A percentile compares a stretch with the other conserved stretches of the same genome.
Evolutionary conservation across 2,113 vertebrate species (phyloP).

Genomic region (Xerus inauris): DNA sequence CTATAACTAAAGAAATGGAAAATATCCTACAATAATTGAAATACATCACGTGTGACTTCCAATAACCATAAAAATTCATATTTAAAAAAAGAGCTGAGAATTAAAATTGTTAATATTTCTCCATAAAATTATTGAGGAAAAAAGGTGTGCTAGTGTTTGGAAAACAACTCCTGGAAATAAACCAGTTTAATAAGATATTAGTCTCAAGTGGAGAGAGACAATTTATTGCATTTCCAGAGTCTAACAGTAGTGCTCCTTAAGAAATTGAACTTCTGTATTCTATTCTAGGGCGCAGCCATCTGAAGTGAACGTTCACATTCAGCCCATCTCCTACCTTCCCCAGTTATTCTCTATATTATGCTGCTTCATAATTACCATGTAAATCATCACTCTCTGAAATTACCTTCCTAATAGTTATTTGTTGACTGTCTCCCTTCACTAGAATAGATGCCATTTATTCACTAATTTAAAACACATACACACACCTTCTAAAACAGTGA

Average conservation of each 20-base stretch:
- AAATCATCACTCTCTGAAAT: neutral
- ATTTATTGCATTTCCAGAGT: neutral
- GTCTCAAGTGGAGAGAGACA: neutral
- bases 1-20: neutral
- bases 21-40: neutral
- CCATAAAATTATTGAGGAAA: neutral
- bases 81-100: neutral
- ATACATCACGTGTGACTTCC: neutral
- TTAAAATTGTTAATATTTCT: neutral
- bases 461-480: neutral
- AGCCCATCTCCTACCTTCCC: neutral
- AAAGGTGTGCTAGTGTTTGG: neutral
- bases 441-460: neutral
- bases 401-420: neutral
- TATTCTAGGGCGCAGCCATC: neutral
- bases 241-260: neutral
- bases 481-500: neutral
- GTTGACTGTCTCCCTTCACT: neutral
- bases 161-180: slow-evolving; percentile 32
- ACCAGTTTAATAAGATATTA: neutral
- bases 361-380: neutral
- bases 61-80: neutral
- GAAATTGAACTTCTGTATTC: neutral
- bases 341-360: neutral
- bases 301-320: neutral